Percentiles rank a stretch among this genome's conserved stretches.
phyloP scores from a whole-genome alignment of 1,140 invertebrate genomes.

The Drosophila persimilis region DNA sequence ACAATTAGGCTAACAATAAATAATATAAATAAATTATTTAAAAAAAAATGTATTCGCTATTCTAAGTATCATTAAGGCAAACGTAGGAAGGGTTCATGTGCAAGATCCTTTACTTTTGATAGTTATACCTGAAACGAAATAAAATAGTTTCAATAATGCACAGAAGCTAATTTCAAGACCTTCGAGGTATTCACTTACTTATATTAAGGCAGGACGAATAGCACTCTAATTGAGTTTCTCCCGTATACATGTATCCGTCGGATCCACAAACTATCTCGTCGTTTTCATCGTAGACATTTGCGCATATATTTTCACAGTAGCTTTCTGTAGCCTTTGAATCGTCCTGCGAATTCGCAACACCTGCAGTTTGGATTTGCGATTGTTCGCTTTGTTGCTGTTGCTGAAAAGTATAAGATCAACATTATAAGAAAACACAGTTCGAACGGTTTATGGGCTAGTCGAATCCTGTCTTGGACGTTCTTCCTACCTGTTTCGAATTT shows the following conservation, averaged over 20 bases:
- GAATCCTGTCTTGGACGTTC: too few relatives aligned
- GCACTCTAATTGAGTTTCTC: constrained; percentile 74
- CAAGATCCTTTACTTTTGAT: constrained; percentile 79
- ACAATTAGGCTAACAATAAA: too few relatives aligned
- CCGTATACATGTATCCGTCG: constrained; percentile 81
- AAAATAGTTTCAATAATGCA: background rate
- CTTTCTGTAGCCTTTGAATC: constrained; percentile 66
- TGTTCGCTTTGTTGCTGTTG: constrained; percentile 37
- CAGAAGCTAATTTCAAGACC: background rate
- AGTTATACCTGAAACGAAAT: constrained; percentile 61
- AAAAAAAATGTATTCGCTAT: too few relatives aligned
- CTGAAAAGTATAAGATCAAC: background rate
- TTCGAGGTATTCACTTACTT: constrained; percentile 39
- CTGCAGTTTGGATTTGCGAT: constrained; percentile 6
- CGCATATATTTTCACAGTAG: constrained; percentile 78
- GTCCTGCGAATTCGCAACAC: constrained; percentile 1
- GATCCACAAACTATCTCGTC: constrained; percentile 80
- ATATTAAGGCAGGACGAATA: constrained; percentile 77
- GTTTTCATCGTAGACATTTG: constrained; percentile 78
- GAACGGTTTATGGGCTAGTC: background rate
- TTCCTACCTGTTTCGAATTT: constrained; percentile 38
- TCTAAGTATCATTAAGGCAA: too few relatives aligned
- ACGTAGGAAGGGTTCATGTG: constrained; percentile 3
- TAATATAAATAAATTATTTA: too few relatives aligned
- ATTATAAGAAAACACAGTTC: background rate